phyloP scores from a whole-genome alignment of 2,888 invertebrate species.

The Onthophagus sagittarius region DNA sequence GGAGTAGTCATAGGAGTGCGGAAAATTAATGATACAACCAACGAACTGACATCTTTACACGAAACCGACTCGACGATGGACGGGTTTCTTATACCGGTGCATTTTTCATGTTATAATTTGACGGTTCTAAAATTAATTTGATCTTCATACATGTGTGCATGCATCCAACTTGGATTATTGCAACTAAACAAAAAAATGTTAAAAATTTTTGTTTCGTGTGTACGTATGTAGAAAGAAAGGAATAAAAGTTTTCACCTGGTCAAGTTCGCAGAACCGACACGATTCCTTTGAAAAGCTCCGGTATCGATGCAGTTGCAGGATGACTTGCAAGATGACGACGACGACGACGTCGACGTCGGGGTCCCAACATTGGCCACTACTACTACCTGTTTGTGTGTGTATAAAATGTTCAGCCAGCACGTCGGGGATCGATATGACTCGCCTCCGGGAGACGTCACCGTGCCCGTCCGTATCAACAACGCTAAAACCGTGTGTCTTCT shows the following conservation, averaged over 20 bases:
- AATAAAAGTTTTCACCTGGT: not conserved
- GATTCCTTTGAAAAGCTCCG: not conserved
- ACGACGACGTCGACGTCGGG: not conserved
- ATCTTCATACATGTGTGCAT: not conserved
- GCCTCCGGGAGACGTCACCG: not conserved
- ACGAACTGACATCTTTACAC: constrained; percentile 28
- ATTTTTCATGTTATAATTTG: constrained; percentile 30
- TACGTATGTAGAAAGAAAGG: too few species aligned
- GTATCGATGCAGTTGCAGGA: not conserved
- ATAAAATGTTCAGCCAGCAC: too few species aligned
- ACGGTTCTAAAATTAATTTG: constrained; percentile 27
- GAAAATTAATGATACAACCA: constrained; percentile 24
- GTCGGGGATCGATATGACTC: not conserved
- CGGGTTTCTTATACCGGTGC: constrained; percentile 26
- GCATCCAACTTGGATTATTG: not conserved
- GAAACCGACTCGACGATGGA: constrained; percentile 28
- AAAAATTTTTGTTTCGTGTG: too few species aligned
- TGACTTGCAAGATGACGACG: not conserved
- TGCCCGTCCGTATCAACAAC: not conserved
- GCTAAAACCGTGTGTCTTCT: constrained; percentile 19
- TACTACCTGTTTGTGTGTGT: not conserved
- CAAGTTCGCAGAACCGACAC: not conserved
- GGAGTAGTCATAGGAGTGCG: not conserved
- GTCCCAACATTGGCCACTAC: not conserved
- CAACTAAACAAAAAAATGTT: not conserved